Percentiles rank a stretch among this genome's conserved stretches.
These are phyloP conservation scores for Oncorhynchus kisutch DNA, from an alignment of 2,113 vertebrate genomes.

Conservation along the genomic window DNA sequence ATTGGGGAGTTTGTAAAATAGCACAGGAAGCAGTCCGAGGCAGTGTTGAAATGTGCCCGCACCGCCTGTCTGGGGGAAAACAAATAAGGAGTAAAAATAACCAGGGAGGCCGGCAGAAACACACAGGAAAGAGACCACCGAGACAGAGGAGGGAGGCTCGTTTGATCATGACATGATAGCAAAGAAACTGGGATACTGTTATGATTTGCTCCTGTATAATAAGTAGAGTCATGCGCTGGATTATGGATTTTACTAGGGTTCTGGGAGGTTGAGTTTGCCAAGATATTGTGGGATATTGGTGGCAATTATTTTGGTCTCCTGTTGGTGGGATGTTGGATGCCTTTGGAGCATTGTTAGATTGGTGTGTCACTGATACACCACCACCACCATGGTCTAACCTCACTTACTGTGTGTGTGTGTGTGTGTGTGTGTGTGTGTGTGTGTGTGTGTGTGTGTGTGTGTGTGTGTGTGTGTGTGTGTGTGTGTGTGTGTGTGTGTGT, in stretches of 20 bases:
- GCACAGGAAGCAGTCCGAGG: constrained; percentile 61
- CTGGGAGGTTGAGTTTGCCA: not conserved
- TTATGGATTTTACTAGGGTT: not conserved
- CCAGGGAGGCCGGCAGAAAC: constrained; percentile 26
- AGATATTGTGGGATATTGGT: no score
- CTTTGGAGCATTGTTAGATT: no score
- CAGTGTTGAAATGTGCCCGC: constrained; percentile 56
- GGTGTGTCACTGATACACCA: no score
- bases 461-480: constrained; percentile 23
- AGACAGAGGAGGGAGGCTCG: constrained; percentile 16
- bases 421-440: constrained; percentile 16
- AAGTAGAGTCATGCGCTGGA: not conserved
- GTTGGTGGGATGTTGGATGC: no score
- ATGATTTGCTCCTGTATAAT: not conserved
- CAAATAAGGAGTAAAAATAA: constrained; percentile 63
- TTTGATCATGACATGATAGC: not conserved
- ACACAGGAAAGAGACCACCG: constrained; percentile 51
- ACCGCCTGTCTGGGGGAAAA: constrained; percentile 62
- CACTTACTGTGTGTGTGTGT: not conserved
- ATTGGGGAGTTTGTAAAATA: constrained; percentile 32
- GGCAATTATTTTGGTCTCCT: no score
- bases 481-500: constrained; percentile 18
- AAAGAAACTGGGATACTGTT: no score
- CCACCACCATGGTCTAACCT: no score
- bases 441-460: constrained; percentile 23